Base-by-base conservation (phyloP, 2,888 invertebrate species). In the Tinea semifulvella region DNA sequence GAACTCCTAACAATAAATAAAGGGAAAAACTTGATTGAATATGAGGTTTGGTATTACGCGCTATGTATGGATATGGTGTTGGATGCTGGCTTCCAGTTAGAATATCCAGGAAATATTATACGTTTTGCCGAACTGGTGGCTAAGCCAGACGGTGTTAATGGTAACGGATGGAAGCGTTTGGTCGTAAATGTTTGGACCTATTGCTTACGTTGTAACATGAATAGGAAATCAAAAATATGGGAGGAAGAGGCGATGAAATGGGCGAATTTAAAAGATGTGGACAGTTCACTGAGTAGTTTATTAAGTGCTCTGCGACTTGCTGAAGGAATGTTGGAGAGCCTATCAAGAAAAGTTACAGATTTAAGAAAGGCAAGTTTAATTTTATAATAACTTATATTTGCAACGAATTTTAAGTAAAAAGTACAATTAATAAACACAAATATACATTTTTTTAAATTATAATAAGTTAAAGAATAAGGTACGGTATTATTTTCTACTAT, bases 61-160 rank as follows among this genome's bases (percentile, higher is more conserved):
- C 66, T 85, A 25, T 83, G 83, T 49, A 68, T 86, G 45, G 85
- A 85, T 44, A 56, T 86, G 52, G 67, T 84, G 43, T 55, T 86
- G 27, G 84, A 88, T 51, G 76, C 85, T 50, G 80, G 85, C 3
- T 79, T 85, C 54, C 66, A 75, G 46, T 52, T 85, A 40, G 84
- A 84, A 56, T 61, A 74, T 1, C 75, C 81, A 2, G 57, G 68
- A 13, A 68, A 65, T 36, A 82, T 84, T 47, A 68, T 64, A 48
- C 55, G 61, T 3, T 83, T 69, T 47, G 81, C 82, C 2, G 64
- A 72, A 36, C 4, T 22, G 13, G 7, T 13, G 11, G n/a, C 22
- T n/a, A 40, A 40, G 7, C 65, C 52, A 48, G 66, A 63, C n/a
- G 60, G 52, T 48, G 49, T 55, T 2, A 59, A 56, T 1, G 65